Percentiles rank a stretch among this genome's conserved stretches.
Conservation (phyloP, 2,113 vertebrate species). For the Prolemur simus region DNA sequence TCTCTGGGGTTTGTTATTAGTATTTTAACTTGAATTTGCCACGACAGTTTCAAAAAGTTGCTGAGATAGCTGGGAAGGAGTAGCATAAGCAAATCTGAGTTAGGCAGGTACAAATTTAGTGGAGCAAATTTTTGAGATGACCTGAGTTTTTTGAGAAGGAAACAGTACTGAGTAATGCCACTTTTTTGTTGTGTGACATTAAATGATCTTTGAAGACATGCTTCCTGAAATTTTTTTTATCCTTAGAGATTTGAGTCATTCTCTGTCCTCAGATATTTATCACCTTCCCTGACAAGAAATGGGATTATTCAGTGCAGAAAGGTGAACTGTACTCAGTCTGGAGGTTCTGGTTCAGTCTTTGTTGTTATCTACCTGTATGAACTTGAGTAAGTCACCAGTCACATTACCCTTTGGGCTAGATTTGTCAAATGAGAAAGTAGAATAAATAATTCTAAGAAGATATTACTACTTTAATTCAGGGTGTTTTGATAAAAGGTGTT, state of each 20-base stretch:
- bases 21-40: slow-evolving; percentile 53
- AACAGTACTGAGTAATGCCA: neutral
- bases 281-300: neutral
- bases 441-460: slow-evolving; percentile 28
- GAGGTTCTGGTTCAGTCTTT: slow-evolving; percentile 1
- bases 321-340: neutral
- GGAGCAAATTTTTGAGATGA: slow-evolving; percentile 18
- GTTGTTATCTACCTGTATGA: neutral
- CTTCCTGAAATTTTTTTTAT: neutral
- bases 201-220: neutral
- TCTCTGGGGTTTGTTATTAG: neutral
- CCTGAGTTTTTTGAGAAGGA: slow-evolving; percentile 4
- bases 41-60: slow-evolving; percentile 24
- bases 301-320: slow-evolving; percentile 7
- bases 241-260: slow-evolving; percentile 51
- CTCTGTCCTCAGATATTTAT: slow-evolving; percentile 43
- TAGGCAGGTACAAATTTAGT: slow-evolving; percentile 1
- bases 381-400: neutral
- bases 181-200: neutral
- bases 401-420: neutral
- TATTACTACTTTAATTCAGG: slow-evolving; percentile 20
- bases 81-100: neutral
- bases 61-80: neutral
- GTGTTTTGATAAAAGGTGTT: neutral
- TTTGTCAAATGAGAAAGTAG: slow-evolving; percentile 25